phyloP scores from a whole-genome alignment of 64 coral and sea anemone species.

The Montipora efflorescens region DNA sequence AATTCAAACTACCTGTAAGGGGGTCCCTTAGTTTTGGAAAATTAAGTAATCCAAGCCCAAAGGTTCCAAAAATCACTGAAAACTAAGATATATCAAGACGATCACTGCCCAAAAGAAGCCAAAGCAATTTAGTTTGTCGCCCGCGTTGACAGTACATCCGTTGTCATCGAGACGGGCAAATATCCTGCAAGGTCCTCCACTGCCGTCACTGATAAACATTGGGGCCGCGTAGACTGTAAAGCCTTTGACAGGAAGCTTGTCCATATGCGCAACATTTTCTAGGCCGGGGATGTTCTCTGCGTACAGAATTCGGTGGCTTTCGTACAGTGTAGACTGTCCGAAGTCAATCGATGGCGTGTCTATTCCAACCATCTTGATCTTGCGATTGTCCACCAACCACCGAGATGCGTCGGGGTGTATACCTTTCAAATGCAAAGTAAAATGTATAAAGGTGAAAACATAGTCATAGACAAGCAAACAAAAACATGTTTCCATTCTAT shows the following conservation, averaged over 20 bases:
- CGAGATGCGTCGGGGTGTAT: slow-evolving; percentile 56
- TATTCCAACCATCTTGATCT: slow-evolving; percentile 66
- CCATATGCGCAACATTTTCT: slow-evolving; percentile 82
- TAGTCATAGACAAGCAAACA: too few relatives aligned
- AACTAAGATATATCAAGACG: too few relatives aligned
- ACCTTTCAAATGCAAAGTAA: background rate
- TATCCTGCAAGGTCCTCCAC: slow-evolving; percentile 66
- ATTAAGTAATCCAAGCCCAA: background rate
- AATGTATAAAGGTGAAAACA: background rate
- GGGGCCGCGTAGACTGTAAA: slow-evolving; percentile 75
- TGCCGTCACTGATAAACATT: slow-evolving; percentile 69
- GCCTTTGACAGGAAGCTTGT: slow-evolving; percentile 69
- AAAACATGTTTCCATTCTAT: too few relatives aligned
- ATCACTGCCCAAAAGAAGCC: background rate
- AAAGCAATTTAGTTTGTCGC: background rate
- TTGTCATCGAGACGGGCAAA: slow-evolving; percentile 60
- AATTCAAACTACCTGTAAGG: too few relatives aligned
- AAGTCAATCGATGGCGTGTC: slow-evolving; percentile 74
- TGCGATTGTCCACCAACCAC: slow-evolving; percentile 65
- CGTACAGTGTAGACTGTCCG: slow-evolving; percentile 48
- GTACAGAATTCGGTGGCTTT: slow-evolving; percentile 53
- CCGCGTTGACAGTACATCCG: background rate
- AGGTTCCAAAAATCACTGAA: too few relatives aligned
- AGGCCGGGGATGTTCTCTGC: slow-evolving; percentile 67
- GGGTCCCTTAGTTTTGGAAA: too few relatives aligned